Percentiles rank a stretch among this genome's conserved stretches.
Evolutionary conservation across 2,113 vertebrate genomes (phyloP).

Genomic region (Notothenia coriiceps): DNA sequence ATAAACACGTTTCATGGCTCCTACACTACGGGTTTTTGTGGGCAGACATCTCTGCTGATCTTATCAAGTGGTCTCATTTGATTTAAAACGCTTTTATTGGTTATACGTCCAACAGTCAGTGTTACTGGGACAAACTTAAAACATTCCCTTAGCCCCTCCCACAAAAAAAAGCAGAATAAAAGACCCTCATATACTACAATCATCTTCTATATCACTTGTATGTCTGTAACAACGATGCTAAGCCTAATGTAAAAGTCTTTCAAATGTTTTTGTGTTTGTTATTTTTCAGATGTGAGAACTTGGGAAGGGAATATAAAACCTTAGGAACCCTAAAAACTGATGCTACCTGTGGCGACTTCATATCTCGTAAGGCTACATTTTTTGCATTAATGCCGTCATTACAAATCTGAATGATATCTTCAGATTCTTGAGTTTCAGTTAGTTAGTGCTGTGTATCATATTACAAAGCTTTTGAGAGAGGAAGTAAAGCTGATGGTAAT

Average conservation of each 20-base stretch:
- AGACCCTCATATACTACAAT: not conserved
- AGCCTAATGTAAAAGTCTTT: not conserved
- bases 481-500: too few species aligned
- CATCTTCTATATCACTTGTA: too few species aligned
- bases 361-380: slow-evolving; percentile 36
- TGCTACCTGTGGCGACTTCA: slow-evolving; percentile 55
- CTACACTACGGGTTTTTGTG: not conserved
- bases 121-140: not conserved
- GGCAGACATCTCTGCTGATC: too few species aligned
- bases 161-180: not conserved
- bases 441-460: not conserved
- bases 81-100: too few species aligned
- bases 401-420: not conserved
- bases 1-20: too few species aligned
- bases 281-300: slow-evolving; percentile 72
- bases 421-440: not conserved
- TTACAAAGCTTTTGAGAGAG: not conserved
- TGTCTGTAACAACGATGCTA: too few species aligned
- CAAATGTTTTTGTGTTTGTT: slow-evolving; percentile 1
- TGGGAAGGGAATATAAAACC: slow-evolving; percentile 16
- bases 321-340: slow-evolving; percentile 30
- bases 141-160: not conserved
- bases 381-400: not conserved
- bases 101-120: not conserved
- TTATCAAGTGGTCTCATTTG: too few species aligned